Conservation (phyloP, 2,888 invertebrate genomes). For the Euzophera pinguis region DNA sequence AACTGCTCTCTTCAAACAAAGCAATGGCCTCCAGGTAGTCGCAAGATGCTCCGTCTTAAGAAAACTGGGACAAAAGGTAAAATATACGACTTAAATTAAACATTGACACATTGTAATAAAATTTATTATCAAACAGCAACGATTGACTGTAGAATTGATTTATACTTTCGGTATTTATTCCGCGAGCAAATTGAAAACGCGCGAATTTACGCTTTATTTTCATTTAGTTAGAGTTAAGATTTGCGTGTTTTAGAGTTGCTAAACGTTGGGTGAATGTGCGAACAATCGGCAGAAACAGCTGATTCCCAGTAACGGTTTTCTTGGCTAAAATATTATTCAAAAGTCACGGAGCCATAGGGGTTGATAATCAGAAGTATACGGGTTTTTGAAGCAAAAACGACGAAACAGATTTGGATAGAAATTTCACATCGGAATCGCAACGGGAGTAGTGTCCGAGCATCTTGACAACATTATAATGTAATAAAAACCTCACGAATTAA, state of each 20-base stretch:
- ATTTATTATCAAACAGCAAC: constrained; percentile 9
- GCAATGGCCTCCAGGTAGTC: constrained; percentile 55
- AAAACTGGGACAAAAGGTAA: constrained; percentile 39
- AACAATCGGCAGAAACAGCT: constrained; percentile 56
- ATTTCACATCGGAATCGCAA: no score
- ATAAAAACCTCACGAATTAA: no score
- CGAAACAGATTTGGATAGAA: no score
- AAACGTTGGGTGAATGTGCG: constrained; percentile 39
- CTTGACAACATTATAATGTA: no score
- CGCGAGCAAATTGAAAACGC: not conserved
- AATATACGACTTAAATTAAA: constrained; percentile 21
- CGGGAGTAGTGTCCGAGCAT: no score
- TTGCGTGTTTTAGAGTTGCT: constrained; percentile 26
- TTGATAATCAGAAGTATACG: not conserved
- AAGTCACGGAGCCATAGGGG: not conserved
- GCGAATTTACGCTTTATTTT: constrained; percentile 22
- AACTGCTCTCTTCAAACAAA: constrained; percentile 34
- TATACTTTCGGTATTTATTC: constrained; percentile 1
- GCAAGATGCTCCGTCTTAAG: constrained; percentile 73
- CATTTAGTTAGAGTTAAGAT: constrained; percentile 21
- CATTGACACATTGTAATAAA: not conserved
- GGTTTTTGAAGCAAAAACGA: no score
- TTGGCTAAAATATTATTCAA: constrained; percentile 12
- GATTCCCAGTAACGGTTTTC: constrained; percentile 66
- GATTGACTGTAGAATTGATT: not conserved